These are phyloP conservation scores for Tenthredo livida DNA, from an alignment of 2,888 invertebrate genomes.

Conservation along the genomic window DNA sequence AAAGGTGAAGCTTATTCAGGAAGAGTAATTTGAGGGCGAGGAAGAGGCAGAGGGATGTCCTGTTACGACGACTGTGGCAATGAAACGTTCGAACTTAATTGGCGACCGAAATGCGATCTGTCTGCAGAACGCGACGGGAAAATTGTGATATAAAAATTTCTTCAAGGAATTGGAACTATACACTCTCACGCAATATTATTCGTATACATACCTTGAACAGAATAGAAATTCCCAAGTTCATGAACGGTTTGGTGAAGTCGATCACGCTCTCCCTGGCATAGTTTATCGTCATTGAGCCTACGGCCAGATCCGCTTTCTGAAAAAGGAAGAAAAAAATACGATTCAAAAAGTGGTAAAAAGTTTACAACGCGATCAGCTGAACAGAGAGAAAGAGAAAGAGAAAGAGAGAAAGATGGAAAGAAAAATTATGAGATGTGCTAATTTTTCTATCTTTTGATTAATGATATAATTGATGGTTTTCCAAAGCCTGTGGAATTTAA, in stretches of 20 bases:
- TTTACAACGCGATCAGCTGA: neutral
- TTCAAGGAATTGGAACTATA: neutral
- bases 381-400: neutral
- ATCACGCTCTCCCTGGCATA: constrained; percentile 93
- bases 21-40: constrained; percentile 30
- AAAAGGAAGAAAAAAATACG: constrained; percentile 63
- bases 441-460: neutral
- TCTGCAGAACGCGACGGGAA: neutral
- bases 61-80: constrained; percentile 22
- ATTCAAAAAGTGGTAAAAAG: neutral
- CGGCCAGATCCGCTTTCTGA: constrained; percentile 92
- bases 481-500: no score
- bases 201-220: constrained; percentile 85
- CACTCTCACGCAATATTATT: neutral
- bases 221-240: constrained; percentile 94
- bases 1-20: constrained; percentile 38
- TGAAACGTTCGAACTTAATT: constrained; percentile 17
- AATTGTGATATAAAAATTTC: neutral
- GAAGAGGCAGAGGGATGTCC: neutral
- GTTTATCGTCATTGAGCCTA: constrained; percentile 94
- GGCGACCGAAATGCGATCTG: constrained; percentile 39
- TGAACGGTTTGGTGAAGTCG: constrained; percentile 95
- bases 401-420: neutral
- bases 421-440: neutral
- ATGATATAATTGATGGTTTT: neutral